These are phyloP conservation scores for Danio tinwini DNA, from an alignment of 2,797 vertebrate species.

Conservation along the genomic window DNA sequence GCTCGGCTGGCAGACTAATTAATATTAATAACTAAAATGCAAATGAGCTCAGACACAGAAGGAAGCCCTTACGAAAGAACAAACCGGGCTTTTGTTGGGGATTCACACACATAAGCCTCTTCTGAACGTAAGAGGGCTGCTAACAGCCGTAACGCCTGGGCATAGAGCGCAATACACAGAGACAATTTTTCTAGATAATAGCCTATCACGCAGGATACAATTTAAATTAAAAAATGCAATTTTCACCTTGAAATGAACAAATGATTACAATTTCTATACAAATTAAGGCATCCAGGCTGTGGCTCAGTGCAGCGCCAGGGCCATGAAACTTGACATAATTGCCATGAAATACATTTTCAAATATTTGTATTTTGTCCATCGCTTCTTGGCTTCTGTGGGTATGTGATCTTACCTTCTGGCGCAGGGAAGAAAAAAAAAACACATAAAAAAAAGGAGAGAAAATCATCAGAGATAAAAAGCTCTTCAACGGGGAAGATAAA, in stretches of 20 bases:
- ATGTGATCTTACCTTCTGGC: constrained; percentile 92
- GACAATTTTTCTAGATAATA: constrained; percentile 94
- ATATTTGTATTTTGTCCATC: constrained; percentile 99
- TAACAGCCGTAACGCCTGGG: constrained; percentile 93
- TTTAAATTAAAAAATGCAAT: constrained; percentile 99
- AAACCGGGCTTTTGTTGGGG: constrained; percentile 85
- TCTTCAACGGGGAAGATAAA: constrained; percentile 89
- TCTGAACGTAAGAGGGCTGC: constrained; percentile 93
- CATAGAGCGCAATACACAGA: constrained; percentile 90
- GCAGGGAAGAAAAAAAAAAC: constrained; percentile 78
- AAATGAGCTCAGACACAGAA: constrained; percentile 72
- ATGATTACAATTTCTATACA: constrained; percentile 99
- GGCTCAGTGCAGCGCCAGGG: constrained; percentile 96
- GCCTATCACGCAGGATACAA: constrained; percentile 92
- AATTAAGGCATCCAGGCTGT: constrained; percentile 99
- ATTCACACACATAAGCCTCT: constrained; percentile 91
- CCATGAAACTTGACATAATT: constrained; percentile 99
- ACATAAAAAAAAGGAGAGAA: constrained; percentile 61
- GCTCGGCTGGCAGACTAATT: constrained; percentile 81
- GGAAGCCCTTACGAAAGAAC: constrained; percentile 78
- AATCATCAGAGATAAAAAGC: constrained; percentile 86
- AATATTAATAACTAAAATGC: constrained; percentile 86
- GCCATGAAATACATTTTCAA: constrained; percentile 99
- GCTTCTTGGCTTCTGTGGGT: constrained; percentile 86
- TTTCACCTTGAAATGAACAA: constrained; percentile 99